Percentiles rank a stretch among this genome's conserved stretches.
phyloP scores from a whole-genome alignment of 2,888 invertebrate species.

The Cetonia aurata region DNA sequence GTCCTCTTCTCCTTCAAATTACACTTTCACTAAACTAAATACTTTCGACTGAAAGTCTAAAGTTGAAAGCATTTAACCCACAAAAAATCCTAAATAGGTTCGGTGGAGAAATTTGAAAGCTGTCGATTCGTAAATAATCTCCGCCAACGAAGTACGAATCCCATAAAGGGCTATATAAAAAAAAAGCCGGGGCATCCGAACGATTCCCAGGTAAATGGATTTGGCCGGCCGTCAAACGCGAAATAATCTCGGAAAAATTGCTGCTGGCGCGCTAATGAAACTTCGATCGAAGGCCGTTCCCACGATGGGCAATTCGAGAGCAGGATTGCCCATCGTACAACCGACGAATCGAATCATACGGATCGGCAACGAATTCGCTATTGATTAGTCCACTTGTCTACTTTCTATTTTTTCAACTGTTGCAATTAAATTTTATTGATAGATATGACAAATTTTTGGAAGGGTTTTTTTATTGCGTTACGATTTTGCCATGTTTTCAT shows the following conservation, averaged over 20 bases:
- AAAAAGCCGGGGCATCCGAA: neutral
- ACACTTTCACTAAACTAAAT: no score
- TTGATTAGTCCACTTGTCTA: slow-evolving; percentile 8
- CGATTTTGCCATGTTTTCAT: no score
- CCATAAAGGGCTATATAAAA: slow-evolving; percentile 23
- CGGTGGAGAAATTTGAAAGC: neutral
- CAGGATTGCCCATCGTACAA: neutral
- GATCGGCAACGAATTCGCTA: slow-evolving; percentile 17
- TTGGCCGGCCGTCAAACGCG: slow-evolving; percentile 31
- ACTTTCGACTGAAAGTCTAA: no score
- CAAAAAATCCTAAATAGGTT: no score
- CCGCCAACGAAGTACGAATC: slow-evolving; percentile 1
- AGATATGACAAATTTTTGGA: no score
- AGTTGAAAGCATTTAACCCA: no score
- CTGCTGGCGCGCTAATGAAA: slow-evolving; percentile 28
- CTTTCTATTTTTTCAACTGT: no score
- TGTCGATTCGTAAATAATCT: slow-evolving; percentile 25
- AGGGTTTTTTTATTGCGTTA: no score
- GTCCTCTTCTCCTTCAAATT: no score
- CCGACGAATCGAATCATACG: neutral
- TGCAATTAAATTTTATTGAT: no score
- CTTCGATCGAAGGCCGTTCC: slow-evolving; percentile 13
- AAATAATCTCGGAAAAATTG: slow-evolving; percentile 40
- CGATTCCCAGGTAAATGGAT: slow-evolving; percentile 38
- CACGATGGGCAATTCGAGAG: neutral